Evolutionary conservation across 2,797 vertebrate genomes (phyloP).

Genomic region (Sebastiscus tertius): DNA sequence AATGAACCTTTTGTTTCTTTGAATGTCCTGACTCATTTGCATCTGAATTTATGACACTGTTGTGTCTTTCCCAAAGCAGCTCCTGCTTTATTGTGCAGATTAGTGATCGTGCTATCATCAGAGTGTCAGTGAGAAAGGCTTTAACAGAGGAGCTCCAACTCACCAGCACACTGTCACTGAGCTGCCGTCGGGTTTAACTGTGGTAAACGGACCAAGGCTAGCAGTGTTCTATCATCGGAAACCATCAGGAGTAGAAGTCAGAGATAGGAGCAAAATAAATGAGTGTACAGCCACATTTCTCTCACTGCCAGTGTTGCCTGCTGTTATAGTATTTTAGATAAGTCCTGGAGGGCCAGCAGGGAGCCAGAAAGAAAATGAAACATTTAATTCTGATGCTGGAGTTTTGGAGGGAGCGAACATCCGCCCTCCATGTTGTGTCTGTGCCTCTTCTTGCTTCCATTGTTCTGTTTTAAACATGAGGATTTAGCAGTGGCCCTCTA

Average conservation of each 20-base stretch:
- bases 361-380: constrained; percentile 17
- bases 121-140: constrained; percentile 21
- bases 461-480: neutral
- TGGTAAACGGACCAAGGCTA: constrained; percentile 47
- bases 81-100: constrained; percentile 24
- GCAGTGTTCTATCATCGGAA: constrained; percentile 19
- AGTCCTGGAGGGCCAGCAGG: constrained; percentile 17
- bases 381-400: neutral
- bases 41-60: constrained; percentile 18
- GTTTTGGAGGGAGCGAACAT: neutral
- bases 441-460: neutral
- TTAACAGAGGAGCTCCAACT: constrained; percentile 14
- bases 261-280: constrained; percentile 50
- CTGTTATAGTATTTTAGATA: constrained; percentile 34
- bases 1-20: constrained; percentile 7
- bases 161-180: constrained; percentile 5
- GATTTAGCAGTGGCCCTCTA: neutral
- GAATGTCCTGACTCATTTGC: constrained; percentile 3
- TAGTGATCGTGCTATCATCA: constrained; percentile 26
- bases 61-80: constrained; percentile 31
- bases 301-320: constrained; percentile 25
- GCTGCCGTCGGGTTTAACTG: constrained; percentile 22
- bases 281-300: constrained; percentile 23
- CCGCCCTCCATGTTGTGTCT: neutral
- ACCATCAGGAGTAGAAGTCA: constrained; percentile 40